Evolutionary conservation across 2,113 vertebrate genomes (phyloP), one percentile per base, ranked within the genome.

Genomic region (Poeciliopsis retropinna): DNA sequence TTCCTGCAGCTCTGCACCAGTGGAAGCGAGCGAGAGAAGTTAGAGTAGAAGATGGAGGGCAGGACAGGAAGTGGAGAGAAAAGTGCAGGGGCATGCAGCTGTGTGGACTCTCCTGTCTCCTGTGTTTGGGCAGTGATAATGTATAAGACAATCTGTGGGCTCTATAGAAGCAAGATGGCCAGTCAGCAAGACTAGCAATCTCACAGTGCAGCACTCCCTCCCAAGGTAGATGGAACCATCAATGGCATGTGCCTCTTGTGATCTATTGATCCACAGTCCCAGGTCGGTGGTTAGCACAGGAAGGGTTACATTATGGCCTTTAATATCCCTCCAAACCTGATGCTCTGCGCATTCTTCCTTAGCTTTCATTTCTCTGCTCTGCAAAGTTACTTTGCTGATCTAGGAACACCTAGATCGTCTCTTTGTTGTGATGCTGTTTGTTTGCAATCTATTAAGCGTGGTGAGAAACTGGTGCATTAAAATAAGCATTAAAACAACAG

Each of bases 181-280:
- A 81, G 76, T 91, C 88, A 91, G 89, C 89, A 84, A 76, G 60
- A 89, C 73, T 27, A 47, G 54, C 66, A 12, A 17, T 72, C 79
- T 72, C 72, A 63, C 75, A 25, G 64, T 68, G 77, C 78, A 80
- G 72, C 78, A 54, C 84, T 81, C 75, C 65, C 72, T 27, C 34
- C 64, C n/a, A 61, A 82, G 72, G 47, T 27, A 69, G 75, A 79
- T 80, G 60, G 60, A 84, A 78, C 67, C 74, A 84, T 89, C 80
- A 78, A 83, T 78, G 90, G 83, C 37, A 76, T 82, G 76, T 78
- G 85, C 74, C 82, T 91, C 85, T 77, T 89, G 76, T 88, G 84
- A 86, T 86, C 83, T 86, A 91, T 90, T 86, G 88, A 92, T 89
- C 86, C 70, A 67, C 54, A 78, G 71, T 64, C 44, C 25, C 13